Conservation (phyloP, 2,797 vertebrate species). For the Bovichtus diacanthus region DNA sequence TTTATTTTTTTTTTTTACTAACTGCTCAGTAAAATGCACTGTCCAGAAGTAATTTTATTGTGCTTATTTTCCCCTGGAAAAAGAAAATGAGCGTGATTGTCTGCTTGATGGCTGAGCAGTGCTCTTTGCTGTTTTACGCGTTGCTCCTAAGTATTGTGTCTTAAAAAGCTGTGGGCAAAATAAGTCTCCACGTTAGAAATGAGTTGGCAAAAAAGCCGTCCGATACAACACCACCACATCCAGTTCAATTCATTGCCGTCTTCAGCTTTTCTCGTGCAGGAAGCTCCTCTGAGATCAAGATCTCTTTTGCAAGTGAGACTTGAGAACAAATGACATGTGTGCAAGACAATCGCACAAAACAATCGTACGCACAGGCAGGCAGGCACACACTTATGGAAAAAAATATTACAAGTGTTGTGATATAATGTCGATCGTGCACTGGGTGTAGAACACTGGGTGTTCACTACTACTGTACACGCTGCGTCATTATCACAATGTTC, state of each 20-base stretch:
- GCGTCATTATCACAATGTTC: not conserved
- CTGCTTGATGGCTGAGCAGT: not conserved
- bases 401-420: no score
- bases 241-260: not conserved
- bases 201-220: not conserved
- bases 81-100: not conserved
- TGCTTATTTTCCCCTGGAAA: not conserved
- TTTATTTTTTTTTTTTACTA: not conserved
- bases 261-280: not conserved
- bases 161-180: not conserved
- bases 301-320: not conserved
- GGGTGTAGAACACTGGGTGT: not conserved
- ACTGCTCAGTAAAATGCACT: no score
- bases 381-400: not conserved
- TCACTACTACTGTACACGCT: not conserved
- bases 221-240: not conserved
- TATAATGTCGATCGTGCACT: not conserved
- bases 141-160: not conserved
- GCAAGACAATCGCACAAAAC: not conserved
- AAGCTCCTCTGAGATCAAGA: not conserved
- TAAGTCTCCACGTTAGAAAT: no score
- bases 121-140: not conserved
- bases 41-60: not conserved
- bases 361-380: not conserved
- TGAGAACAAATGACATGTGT: not conserved